Evolutionary conservation across 2,113 vertebrate species (phyloP).

Genomic region (Dryoscopus gambensis): DNA sequence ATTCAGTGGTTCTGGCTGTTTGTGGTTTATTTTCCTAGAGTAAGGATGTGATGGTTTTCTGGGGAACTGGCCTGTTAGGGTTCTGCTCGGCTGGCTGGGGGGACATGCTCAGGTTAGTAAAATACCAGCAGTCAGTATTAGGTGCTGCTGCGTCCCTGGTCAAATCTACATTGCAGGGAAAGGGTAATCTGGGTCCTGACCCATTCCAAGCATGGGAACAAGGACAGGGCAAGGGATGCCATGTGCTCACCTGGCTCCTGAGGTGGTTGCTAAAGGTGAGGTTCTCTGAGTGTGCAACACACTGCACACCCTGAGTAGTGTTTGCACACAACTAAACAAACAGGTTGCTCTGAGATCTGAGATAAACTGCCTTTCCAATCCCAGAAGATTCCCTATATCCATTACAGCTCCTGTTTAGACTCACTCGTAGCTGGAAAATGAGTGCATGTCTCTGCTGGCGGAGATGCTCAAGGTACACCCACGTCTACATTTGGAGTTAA

Average conservation of each 20-base stretch:
- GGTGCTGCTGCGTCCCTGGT: neutral
- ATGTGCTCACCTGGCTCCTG: neutral
- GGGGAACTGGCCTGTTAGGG: neutral
- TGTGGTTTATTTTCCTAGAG: neutral
- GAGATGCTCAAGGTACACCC: neutral
- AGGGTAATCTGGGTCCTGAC: neutral
- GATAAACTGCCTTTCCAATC: neutral
- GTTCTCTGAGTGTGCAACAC: neutral
- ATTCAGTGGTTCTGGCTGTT: neutral
- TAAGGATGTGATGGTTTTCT: neutral
- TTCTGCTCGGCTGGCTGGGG: neutral
- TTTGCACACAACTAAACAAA: neutral
- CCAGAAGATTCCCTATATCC: neutral
- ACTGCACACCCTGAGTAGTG: neutral
- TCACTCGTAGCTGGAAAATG: neutral
- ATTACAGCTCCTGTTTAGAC: neutral
- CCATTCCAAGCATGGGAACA: neutral
- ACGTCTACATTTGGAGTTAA: neutral
- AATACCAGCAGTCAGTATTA: neutral
- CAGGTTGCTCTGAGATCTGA: neutral
- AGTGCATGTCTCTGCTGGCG: neutral
- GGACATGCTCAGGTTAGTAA: neutral
- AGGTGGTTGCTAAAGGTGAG: neutral
- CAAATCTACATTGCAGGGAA: neutral
- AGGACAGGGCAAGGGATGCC: rapidly evolving